A percentile compares a stretch with the other conserved stretches of the same genome.
These are phyloP conservation scores for Bombus consobrinus DNA, from an alignment of 1,140 invertebrate species.

Conservation along the genomic window DNA sequence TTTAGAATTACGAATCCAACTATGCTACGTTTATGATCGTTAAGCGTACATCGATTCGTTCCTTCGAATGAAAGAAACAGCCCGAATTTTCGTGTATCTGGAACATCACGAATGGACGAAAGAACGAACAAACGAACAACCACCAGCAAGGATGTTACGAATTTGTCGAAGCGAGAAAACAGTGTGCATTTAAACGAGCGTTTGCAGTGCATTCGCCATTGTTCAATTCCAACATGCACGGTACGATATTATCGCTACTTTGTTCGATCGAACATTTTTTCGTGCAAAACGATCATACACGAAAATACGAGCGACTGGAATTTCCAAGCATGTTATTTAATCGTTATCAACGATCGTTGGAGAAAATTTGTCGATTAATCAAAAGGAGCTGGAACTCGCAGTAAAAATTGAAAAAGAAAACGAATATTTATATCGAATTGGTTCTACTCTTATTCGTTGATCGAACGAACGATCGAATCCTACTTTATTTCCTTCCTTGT, in stretches of 20 bases:
- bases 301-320: neutral
- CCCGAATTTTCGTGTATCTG: neutral
- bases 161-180: neutral
- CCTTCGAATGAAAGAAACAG: slow-evolving; percentile 2
- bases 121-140: neutral
- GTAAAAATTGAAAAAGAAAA: neutral
- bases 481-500: neutral
- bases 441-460: neutral
- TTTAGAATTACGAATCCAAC: slow-evolving; percentile 51
- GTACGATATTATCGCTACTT: neutral
- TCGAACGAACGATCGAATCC: slow-evolving; percentile 3
- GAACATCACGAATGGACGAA: neutral
- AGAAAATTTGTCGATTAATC: neutral
- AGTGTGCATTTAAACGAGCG: neutral
- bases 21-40: slow-evolving; percentile 42
- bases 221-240: neutral
- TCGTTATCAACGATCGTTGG: neutral
- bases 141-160: neutral
- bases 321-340: neutral
- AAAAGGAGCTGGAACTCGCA: neutral
- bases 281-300: neutral
- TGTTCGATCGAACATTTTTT: neutral
- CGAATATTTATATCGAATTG: neutral
- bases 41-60: slow-evolving; percentile 43
- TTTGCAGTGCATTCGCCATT: neutral